phyloP scores from a whole-genome alignment of 2,888 invertebrate species.

The Tortrix viridana region DNA sequence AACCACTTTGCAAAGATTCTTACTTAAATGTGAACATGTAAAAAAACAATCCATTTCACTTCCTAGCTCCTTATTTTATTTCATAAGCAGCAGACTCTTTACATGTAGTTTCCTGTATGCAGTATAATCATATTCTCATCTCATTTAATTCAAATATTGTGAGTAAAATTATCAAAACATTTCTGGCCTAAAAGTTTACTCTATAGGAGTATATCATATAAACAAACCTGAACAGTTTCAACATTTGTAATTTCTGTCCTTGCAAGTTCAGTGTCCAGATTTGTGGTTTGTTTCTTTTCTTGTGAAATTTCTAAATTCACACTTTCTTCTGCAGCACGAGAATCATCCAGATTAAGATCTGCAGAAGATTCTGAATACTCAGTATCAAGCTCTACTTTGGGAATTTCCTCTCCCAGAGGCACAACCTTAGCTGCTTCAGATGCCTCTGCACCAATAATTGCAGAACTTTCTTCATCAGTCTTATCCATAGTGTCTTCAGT shows the following conservation, averaged over 20 bases:
- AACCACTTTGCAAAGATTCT: too few relatives aligned
- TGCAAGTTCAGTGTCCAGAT: neutral
- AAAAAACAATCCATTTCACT: too few relatives aligned
- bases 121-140: too few relatives aligned
- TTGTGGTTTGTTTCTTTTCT: neutral
- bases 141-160: too few relatives aligned
- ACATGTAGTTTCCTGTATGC: too few relatives aligned
- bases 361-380: neutral
- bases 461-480: conserved; percentile 24
- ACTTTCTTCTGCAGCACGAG: neutral
- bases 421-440: conserved; percentile 23
- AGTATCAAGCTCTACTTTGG: neutral
- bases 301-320: neutral
- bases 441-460: conserved; percentile 29
- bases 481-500: conserved; percentile 27
- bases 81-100: too few relatives aligned
- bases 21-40: too few relatives aligned
- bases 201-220: neutral
- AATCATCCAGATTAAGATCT: neutral
- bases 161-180: too few relatives aligned
- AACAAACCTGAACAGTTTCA: conserved; percentile 3
- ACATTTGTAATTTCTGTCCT: conserved; percentile 1
- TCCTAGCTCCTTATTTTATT: too few relatives aligned
- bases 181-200: too few relatives aligned
- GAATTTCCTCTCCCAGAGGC: neutral